phyloP scores from a whole-genome alignment of 2,888 invertebrate genomes.

The Drosophila aldrichi region DNA sequence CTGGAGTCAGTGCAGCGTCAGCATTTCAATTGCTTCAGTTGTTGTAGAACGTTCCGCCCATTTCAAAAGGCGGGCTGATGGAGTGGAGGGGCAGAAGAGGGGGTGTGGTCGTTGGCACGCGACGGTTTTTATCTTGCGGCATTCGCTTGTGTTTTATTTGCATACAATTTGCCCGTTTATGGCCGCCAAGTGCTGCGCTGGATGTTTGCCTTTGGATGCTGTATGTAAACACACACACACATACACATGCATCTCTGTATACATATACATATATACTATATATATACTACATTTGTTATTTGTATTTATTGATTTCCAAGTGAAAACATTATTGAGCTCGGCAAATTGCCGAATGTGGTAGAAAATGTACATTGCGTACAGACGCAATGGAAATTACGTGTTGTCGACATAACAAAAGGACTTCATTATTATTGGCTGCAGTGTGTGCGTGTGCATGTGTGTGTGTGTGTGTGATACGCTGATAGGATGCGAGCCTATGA shows the following conservation, averaged over 20 bases:
- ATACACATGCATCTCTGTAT: not conserved
- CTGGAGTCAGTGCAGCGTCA: constrained; percentile 52
- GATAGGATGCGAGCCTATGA: constrained; percentile 47
- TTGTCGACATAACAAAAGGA: constrained; percentile 73
- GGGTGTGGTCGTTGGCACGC: constrained; percentile 21
- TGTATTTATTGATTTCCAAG: constrained; percentile 78
- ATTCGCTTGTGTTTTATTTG: constrained; percentile 66
- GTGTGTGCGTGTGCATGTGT: constrained; percentile 14
- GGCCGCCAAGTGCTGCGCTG: constrained; percentile 47
- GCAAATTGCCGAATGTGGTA: constrained; percentile 40
- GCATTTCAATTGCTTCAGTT: constrained; percentile 53
- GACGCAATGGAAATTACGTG: constrained; percentile 63
- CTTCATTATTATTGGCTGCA: constrained; percentile 77
- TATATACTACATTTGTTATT: constrained; percentile 64
- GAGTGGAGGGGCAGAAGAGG: not conserved
- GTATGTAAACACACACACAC: constrained; percentile 4
- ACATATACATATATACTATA: not conserved
- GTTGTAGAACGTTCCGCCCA: constrained; percentile 4
- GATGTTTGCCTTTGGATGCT: constrained; percentile 22
- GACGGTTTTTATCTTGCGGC: constrained; percentile 48
- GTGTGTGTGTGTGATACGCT: constrained; percentile 11
- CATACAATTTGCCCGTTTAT: constrained; percentile 76
- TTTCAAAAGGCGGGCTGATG: not conserved
- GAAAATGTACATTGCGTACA: constrained; percentile 49
- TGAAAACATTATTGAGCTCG: constrained; percentile 77